Evolutionary conservation across 2,888 invertebrate species (phyloP), one percentile per base, ranked within the genome.

Genomic region (Stenchaetothrips biformis): DNA sequence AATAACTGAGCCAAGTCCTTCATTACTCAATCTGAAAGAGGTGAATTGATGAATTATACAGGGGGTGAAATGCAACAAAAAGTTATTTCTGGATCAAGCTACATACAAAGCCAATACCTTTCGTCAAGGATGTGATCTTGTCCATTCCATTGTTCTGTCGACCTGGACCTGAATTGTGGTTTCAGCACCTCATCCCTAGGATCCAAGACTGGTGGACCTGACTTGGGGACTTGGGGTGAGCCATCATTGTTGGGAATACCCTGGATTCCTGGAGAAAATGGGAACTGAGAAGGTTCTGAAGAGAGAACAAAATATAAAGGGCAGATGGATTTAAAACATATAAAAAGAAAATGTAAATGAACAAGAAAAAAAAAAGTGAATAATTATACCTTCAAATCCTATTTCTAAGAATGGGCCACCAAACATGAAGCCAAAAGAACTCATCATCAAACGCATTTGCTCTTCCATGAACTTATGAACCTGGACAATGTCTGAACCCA

Each of bases 391-490:
- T 74, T 74, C 67, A 74, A 74, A 21, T 8, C 67, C 67, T 7
- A 74, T 25, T 25, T 25, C 67, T 25, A 25, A 53, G 53, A 53
- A 53, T 6, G 53, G 67, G 25, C 25, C 25, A 11, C 67, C 67
- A 25, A 74, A 74, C 7, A 25, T 25, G 11, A 74, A 74, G 0
- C 67, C 67, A 21, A 74, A 74, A 3, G 67, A 74, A 9, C 67
- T 25, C 67, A 74, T 74, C 67, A 74, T 74, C 0, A 11, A 25
- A 25, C 67, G 67, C 67, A 74, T 74, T 74, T 74, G 67, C 67
- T 74, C 21, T 25, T 74, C 67, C 67, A 74, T 74, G 67, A 74
- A 74, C 25, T 74, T 74, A 21, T 74, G 67, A 6, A 74, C 67
- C 67, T 74, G 67, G 11, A 25, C 67, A 7, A 74, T 21, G 21